Percentiles rank a stretch among this genome's conserved stretches.
These are phyloP conservation scores for Rostratula benghalensis DNA, from an alignment of 2,113 vertebrate genomes.

Conservation along the genomic window DNA sequence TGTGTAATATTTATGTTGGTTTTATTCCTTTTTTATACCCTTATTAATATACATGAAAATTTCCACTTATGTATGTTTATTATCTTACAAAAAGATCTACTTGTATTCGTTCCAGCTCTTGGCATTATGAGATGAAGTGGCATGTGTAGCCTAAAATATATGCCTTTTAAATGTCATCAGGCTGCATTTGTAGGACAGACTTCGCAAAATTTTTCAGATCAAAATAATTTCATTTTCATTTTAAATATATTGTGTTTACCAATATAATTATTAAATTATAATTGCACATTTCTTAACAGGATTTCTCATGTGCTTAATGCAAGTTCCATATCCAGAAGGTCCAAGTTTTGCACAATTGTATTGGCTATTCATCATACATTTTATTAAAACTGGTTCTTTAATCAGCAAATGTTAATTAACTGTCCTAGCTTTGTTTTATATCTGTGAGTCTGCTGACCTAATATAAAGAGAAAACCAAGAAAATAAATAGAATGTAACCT, in stretches of 20 bases:
- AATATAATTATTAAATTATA: background rate
- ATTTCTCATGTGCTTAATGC: conserved; percentile 18
- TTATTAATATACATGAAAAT: background rate
- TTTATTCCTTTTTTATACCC: background rate
- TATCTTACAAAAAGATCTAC: background rate
- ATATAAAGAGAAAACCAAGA: background rate
- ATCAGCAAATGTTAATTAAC: conserved; percentile 40
- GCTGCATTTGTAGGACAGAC: background rate
- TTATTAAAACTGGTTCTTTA: background rate
- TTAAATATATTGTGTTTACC: background rate
- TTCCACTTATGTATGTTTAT: background rate
- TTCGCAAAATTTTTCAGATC: background rate
- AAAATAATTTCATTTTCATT: background rate
- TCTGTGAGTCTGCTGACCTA: background rate
- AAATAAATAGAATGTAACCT: background rate
- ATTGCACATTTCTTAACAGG: conserved; percentile 26
- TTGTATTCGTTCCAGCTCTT: background rate
- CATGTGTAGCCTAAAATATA: background rate
- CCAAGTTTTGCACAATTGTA: background rate
- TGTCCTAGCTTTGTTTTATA: conserved; percentile 1
- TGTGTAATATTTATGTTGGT: background rate
- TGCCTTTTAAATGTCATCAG: background rate
- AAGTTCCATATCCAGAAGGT: background rate
- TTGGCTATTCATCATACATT: background rate
- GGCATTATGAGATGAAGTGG: background rate